These are phyloP conservation scores for Bombus consobrinus DNA, from an alignment of 1,140 invertebrate genomes.

Conservation along the genomic window DNA sequence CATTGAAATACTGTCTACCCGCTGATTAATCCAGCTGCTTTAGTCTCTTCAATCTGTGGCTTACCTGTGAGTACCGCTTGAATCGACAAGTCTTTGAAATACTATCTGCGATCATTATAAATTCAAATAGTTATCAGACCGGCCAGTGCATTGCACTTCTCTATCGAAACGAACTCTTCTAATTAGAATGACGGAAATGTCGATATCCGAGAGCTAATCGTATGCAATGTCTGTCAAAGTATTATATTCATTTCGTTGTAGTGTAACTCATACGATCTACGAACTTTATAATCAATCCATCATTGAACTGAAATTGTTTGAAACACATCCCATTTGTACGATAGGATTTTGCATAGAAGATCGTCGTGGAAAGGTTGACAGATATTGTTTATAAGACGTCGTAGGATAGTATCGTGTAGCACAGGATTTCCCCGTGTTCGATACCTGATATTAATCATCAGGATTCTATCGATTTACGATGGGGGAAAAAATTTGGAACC, in stretches of 20 bases:
- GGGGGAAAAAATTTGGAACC: not conserved
- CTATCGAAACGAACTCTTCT: constrained; percentile 49
- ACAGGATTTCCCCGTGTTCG: no score
- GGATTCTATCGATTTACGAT: not conserved
- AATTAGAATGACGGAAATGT: constrained; percentile 59
- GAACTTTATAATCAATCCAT: constrained; percentile 46
- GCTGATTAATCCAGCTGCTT: constrained; percentile 46
- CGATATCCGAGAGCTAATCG: constrained; percentile 55
- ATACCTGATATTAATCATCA: not conserved
- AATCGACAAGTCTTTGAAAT: constrained; percentile 29
- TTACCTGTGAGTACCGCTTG: not conserved
- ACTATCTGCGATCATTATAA: constrained; percentile 45
- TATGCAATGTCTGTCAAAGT: constrained; percentile 54
- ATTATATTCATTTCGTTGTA: constrained; percentile 54
- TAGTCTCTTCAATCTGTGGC: not conserved
- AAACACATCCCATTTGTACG: no score
- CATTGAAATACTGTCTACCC: not conserved
- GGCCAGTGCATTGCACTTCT: constrained; percentile 25
- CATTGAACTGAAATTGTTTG: not conserved
- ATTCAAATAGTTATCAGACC: constrained; percentile 58
- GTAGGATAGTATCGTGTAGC: no score
- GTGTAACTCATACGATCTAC: constrained; percentile 42
- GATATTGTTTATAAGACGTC: not conserved
- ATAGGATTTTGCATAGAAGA: not conserved
- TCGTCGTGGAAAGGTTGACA: no score